Base-by-base conservation (phyloP, 2,888 invertebrate genomes). In the Sabatieria punctata region DNA sequence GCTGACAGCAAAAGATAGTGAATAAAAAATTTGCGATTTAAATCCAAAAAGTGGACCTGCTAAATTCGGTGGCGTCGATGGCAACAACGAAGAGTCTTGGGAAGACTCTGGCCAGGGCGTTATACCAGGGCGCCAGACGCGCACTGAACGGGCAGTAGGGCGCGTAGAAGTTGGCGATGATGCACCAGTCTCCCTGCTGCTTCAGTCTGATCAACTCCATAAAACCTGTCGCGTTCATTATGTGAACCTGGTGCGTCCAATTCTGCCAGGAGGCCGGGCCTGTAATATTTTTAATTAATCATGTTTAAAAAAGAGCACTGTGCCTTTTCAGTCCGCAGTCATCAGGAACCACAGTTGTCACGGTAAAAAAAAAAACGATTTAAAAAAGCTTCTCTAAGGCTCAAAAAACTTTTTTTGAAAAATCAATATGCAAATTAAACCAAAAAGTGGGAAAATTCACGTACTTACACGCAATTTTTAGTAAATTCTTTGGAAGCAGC, bases 111-210 rank as follows among this genome's bases (percentile, higher is more conserved):
- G 88, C 82, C 24, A 93, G 66, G 1, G 88, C 83, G 72, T 93
- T 93, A 60, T 80, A 85, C 63, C 85, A 78, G 4, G 85, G 85
- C 1, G 88, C 89, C 6, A 85, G 82, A 30, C 79, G 76, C 19
- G 84, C 82, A 59, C 88, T 86, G 60, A 88, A 89, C 1, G 83
- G 79, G 61, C 93, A 93, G 63, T 81, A 80, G 52, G 78, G 78
- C 0, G 89, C 82, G 66, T 82, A 91, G 68, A 93, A 91, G 56
- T 91, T 71, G 2, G 89, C 78, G 21, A 85, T 67, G 1, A 82
- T 75, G 52, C 70, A 71, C 37, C 41, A 41, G 18, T 6, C 4
- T 38, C 8, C 21, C 38, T 38, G 30, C 30, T 30, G 8, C 30
- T 8, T 30, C 30, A 15, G 15, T 30, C 30, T 15, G 8, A 15